phyloP scores from a whole-genome alignment of 1,140 invertebrate genomes.

The Dufourea novaeangliae region DNA sequence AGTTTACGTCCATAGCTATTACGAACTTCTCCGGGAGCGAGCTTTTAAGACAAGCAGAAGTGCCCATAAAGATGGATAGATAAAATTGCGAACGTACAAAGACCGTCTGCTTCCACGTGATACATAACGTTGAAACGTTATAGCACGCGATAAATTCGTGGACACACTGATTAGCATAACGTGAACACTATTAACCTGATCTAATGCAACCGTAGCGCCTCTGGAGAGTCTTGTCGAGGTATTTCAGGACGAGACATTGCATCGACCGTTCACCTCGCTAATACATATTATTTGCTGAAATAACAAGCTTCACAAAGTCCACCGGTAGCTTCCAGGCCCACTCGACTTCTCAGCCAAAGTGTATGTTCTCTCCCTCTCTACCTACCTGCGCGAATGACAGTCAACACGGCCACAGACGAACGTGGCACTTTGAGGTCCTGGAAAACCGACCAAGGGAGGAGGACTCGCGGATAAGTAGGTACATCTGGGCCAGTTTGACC shows the following conservation, averaged over 20 bases:
- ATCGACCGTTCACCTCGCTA: too few relatives aligned
- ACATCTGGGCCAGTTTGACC: slow-evolving; percentile 19
- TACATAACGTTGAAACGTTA: not conserved
- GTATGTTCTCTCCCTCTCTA: too few relatives aligned
- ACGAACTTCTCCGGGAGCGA: slow-evolving; percentile 29
- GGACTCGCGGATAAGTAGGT: slow-evolving; percentile 40
- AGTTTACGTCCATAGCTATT: slow-evolving; percentile 33
- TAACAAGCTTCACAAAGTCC: not conserved
- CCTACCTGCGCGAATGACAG: too few relatives aligned
- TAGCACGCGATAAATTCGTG: slow-evolving; percentile 2
- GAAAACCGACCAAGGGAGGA: not conserved
- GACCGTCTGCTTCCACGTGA: not conserved
- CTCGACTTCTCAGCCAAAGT: too few relatives aligned
- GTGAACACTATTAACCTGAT: not conserved
- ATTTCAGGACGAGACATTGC: too few relatives aligned
- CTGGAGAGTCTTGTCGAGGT: not conserved
- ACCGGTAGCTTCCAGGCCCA: too few relatives aligned
- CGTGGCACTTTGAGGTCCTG: not conserved
- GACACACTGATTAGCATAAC: not conserved
- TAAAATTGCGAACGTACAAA: slow-evolving; percentile 38
- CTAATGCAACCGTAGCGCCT: not conserved
- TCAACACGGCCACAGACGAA: too few relatives aligned
- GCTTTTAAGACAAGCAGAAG: slow-evolving; percentile 45
- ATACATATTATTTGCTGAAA: not conserved
- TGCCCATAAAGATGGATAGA: slow-evolving; percentile 49